phyloP scores from a whole-genome alignment of 1,140 invertebrate species.

The Drosophila orosa region DNA sequence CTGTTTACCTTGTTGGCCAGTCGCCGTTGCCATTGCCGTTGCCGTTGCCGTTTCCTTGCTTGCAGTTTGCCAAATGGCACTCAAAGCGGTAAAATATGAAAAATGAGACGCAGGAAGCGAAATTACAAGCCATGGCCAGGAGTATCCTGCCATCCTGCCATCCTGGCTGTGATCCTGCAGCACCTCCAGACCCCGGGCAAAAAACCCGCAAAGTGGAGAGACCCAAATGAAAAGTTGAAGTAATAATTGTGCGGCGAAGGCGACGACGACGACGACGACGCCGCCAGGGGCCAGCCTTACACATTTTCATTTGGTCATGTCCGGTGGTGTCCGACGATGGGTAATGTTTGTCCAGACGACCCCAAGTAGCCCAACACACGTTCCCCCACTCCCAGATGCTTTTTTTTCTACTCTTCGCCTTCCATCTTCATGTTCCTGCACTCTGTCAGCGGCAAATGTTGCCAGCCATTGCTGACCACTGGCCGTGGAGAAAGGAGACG shows the following conservation, averaged over 20 bases:
- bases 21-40: conserved; percentile 38
- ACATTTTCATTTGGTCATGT: conserved; percentile 82
- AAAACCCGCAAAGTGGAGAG: conserved; percentile 39
- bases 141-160: conserved; percentile 49
- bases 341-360: conserved; percentile 83
- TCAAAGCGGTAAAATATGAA: conserved; percentile 74
- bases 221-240: conserved; percentile 76
- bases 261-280: conserved; percentile 33
- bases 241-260: conserved; percentile 70
- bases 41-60: conserved; percentile 39
- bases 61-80: conserved; percentile 73
- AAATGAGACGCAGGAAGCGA: conserved; percentile 77
- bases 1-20: conserved; percentile 78
- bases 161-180: conserved; percentile 44
- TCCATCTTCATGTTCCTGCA: conserved; percentile 42
- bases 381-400: conserved; percentile 4
- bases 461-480: conserved; percentile 54
- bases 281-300: conserved; percentile 60
- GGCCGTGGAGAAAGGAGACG: conserved; percentile 9
- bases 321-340: conserved; percentile 65
- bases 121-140: conserved; percentile 62
- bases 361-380: conserved; percentile 74
- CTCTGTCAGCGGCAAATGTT: conserved; percentile 79
- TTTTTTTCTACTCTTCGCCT: conserved; percentile 29
- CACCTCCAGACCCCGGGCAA: conserved; percentile 66